These are phyloP conservation scores for Urocynchramus pylzowi DNA, from an alignment of 2,113 vertebrate genomes.

Conservation along the genomic window DNA sequence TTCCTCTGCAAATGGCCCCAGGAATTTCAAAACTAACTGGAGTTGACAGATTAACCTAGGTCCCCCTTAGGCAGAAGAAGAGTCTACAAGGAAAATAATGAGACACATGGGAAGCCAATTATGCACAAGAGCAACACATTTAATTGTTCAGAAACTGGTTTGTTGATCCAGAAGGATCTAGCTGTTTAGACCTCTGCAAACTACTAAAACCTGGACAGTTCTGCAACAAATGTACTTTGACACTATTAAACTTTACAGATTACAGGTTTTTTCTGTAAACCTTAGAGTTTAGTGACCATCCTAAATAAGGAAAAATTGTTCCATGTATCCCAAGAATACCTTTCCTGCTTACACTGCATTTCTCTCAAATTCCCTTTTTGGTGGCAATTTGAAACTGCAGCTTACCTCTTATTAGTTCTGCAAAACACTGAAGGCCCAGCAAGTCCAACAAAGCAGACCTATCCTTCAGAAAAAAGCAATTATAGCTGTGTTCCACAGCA, in stretches of 20 bases:
- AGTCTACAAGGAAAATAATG: slow-evolving; percentile 46
- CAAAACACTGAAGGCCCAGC: neutral
- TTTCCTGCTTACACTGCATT: neutral
- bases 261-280: neutral
- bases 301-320: neutral
- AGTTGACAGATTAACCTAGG: slow-evolving; percentile 55
- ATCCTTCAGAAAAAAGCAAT: neutral
- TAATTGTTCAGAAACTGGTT: slow-evolving; percentile 22
- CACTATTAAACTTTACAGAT: neutral
- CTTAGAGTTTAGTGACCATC: neutral
- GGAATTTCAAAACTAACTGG: slow-evolving; percentile 49
- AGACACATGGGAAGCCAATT: slow-evolving; percentile 44
- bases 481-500: neutral
- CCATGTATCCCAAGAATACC: neutral
- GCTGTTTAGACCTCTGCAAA: neutral
- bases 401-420: neutral
- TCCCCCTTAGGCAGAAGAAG: slow-evolving; percentile 42
- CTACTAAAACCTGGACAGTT: neutral
- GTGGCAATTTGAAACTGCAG: neutral
- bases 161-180: slow-evolving; percentile 19
- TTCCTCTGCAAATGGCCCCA: slow-evolving; percentile 37
- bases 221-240: neutral
- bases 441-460: neutral
- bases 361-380: neutral
- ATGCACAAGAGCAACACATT: slow-evolving; percentile 14